Conservation (phyloP, 2,888 invertebrate genomes). For the Trichopria drosophilae region DNA sequence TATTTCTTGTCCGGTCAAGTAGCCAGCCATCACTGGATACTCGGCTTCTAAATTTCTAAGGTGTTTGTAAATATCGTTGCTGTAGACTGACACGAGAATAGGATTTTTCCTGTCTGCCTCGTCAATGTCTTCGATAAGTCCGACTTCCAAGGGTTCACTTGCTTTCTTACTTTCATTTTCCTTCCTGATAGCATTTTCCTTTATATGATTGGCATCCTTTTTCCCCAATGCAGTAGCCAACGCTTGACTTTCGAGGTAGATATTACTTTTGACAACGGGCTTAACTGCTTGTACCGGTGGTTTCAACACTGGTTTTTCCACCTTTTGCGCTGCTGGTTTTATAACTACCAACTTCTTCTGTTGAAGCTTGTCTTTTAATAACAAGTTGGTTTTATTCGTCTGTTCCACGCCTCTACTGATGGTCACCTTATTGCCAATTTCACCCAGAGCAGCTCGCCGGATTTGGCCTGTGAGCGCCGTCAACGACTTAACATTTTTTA, state of each 20-base stretch:
- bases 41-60: slow-evolving; percentile 74
- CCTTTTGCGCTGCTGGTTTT: slow-evolving; percentile 34
- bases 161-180: slow-evolving; percentile 24
- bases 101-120: slow-evolving; percentile 74
- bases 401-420: slow-evolving; percentile 55
- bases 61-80: slow-evolving; percentile 87
- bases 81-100: slow-evolving; percentile 79
- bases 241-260: slow-evolving; percentile 20
- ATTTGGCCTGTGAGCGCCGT: slow-evolving; percentile 38
- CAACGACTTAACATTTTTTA: slow-evolving; percentile 44
- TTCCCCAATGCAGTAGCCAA: background rate
- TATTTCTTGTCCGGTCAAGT: slow-evolving; percentile 71
- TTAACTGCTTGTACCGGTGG: slow-evolving; percentile 41
- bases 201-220: slow-evolving; percentile 25
- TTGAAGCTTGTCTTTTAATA: slow-evolving; percentile 34
- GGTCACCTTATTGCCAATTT: slow-evolving; percentile 61
- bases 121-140: slow-evolving; percentile 80
- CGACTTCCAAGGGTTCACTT: slow-evolving; percentile 45
- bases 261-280: slow-evolving; percentile 37
- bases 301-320: slow-evolving; percentile 39
- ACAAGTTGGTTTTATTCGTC: slow-evolving; percentile 42
- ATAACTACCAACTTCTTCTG: slow-evolving; percentile 38
- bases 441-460: slow-evolving; percentile 60
- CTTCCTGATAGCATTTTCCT: slow-evolving; percentile 4
- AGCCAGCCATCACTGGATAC: slow-evolving; percentile 67